These are phyloP conservation scores for Choreutis nemorana DNA, from an alignment of 2,888 invertebrate species.

Conservation along the genomic window DNA sequence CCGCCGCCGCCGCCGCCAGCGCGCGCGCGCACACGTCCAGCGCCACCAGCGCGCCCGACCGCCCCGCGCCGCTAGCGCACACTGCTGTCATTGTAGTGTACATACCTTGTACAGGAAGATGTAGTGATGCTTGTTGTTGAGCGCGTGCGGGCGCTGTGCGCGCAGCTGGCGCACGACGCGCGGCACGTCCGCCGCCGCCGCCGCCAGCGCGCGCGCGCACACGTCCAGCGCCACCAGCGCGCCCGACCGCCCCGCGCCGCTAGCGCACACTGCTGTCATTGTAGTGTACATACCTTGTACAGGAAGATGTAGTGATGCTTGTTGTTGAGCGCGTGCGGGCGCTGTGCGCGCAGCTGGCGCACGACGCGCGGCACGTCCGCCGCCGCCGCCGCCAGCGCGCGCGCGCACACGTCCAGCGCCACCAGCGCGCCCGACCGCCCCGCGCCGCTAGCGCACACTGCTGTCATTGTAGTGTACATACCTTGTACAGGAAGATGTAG, in stretches of 20 bases:
- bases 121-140: constrained; percentile 92
- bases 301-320: constrained; percentile 92
- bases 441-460: constrained; percentile 90
- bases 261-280: neutral
- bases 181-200: neutral
- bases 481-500: constrained; percentile 92
- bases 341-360: constrained; percentile 82
- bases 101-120: constrained; percentile 40
- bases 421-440: constrained; percentile 88
- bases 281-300: constrained; percentile 74
- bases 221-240: neutral
- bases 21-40: constrained; percentile 88
- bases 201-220: neutral
- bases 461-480: constrained; percentile 31
- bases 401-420: constrained; percentile 86
- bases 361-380: constrained; percentile 90
- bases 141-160: constrained; percentile 84
- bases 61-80: constrained; percentile 91
- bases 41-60: constrained; percentile 86
- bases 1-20: constrained; percentile 79
- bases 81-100: too few relatives aligned
- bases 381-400: constrained; percentile 80
- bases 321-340: constrained; percentile 90
- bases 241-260: neutral
- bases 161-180: neutral